Evolutionary conservation across 2,113 vertebrate species (phyloP), one percentile per base, ranked within the genome.

Genomic region (Craseonycteris thonglongyai): DNA sequence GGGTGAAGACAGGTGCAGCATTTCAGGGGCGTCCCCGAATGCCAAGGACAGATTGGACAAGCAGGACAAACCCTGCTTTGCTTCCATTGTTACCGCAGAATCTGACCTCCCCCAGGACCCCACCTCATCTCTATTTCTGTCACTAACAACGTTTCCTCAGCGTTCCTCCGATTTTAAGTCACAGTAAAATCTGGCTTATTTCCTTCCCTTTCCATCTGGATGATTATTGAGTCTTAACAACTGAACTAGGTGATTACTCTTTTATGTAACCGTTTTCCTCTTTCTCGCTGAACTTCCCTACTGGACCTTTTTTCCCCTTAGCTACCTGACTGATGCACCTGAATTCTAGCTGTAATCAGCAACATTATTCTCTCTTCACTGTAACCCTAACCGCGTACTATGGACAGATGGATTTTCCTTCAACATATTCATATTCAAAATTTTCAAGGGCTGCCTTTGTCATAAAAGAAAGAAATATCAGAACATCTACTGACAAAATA

Each of bases 121-220:
- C 7, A 7, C 71, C 10, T 49, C 26, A 33, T n/a, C 45, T 49
- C 18, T 75, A 13, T 88, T 91, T 93, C 45, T 88, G 47, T 80
- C 21, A 63, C 18, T 58, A 90, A 76, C 7, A 59, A 11, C 61
- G 42, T 65, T 92, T 71, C 40, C 51, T 69, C 38, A 47, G 42
- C 84, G 26, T 88, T 90, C 40, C 22, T 75, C 82, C 85, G 68
- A 66, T 86, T 94, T 93, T 91, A 93, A 95, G 81, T 71, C 61
- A 74, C 26, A 51, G 71, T 72, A 63, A 86, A 91, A 56, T 68
- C 56, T 74, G 11, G 5, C 33, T n/a, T 89, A 78, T 74, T 87
- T 90, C 87, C 40, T 47, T 47, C 13, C 13, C 13, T 3, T 90
- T 83, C 18, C 9, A 13, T 63, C 26, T 84, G 47, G 8, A 65